Evolutionary conservation across 35 echinoderm and acorn worm genomes (phyloP), one percentile per base, ranked within the genome.

Genomic region (Anneissia japonica): DNA sequence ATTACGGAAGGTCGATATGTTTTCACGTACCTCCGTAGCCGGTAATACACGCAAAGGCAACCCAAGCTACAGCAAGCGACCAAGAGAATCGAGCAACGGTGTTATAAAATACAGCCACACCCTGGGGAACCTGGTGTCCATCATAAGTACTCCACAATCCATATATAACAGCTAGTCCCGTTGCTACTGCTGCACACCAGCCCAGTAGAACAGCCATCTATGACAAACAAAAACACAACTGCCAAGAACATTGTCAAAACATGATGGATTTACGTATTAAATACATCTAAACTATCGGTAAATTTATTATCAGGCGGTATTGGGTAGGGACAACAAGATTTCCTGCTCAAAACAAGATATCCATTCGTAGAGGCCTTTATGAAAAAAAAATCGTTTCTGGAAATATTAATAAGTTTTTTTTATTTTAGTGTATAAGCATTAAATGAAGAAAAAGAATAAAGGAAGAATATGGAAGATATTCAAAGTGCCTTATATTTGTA

Each of bases 21-120:
- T 28, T 31, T 4, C 12, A 77, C 31, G 86, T 79, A 92, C 91
- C 91, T 88, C 91, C 91, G 33, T 88, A 87, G n/a, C 86, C 91
- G 0, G 80, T 77, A 14, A 84, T 29, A 79, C 91, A 92, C 26
- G 91, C 73, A 38, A 92, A 88, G 29, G 41, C 73, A 1, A 92
- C 79, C 91, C 91, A 92, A 11, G 72, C 85, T 13, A 92, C 75
- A 37, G 86, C 21, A 0, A 79, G 34, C 6, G 80, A 38, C 78
- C 79, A 92, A 37, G 85, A 39, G 37, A 88, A 88, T 34, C 80
- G 40, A 2, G 79, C 6, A 36, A 92, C 37, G 0, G 77, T 86
- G 0, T 46, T 73, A 32, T 87, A 92, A 0, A 92, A 30, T 17
- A 88, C 81, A 0, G 82, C 79, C 4, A 45, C 31, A 38, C 36